Evolutionary conservation across 2,797 vertebrate species (phyloP).

Genomic region (Cryptoprocta ferox): DNA sequence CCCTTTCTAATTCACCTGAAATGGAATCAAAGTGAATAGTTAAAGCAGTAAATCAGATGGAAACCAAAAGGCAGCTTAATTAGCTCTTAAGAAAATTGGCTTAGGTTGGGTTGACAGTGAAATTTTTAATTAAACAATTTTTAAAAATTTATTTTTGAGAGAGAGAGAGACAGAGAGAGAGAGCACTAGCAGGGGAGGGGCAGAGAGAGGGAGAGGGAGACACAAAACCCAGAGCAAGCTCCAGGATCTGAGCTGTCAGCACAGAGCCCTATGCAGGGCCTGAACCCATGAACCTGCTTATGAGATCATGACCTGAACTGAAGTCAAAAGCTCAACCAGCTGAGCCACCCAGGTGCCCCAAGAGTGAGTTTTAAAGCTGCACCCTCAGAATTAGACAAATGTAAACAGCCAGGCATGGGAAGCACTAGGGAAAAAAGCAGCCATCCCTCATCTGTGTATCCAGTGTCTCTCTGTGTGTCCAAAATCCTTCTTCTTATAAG

Average conservation of each 20-base stretch:
- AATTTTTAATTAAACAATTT: too few relatives aligned
- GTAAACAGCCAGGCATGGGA: not conserved
- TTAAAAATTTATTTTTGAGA: too few relatives aligned
- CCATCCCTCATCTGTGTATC: not conserved
- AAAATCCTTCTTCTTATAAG: not conserved
- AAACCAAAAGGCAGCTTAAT: not conserved
- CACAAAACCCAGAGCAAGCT: too few relatives aligned
- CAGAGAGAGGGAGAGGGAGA: too few relatives aligned
- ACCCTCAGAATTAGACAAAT: not conserved
- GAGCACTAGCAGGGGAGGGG: too few relatives aligned
- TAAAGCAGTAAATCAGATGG: not conserved
- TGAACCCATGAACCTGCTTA: too few relatives aligned
- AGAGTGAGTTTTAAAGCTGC: not conserved
- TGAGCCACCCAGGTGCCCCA: too few relatives aligned
- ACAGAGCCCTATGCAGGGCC: too few relatives aligned
- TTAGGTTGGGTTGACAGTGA: not conserved
- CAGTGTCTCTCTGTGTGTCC: not conserved
- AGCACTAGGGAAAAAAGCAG: not conserved
- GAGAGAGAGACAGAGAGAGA: too few relatives aligned
- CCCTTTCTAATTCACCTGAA: not conserved
- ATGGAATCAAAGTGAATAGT: not conserved
- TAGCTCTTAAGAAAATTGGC: not conserved
- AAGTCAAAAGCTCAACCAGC: too few relatives aligned
- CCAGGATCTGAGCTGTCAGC: too few relatives aligned
- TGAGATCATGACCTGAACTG: too few relatives aligned